Base-by-base conservation (phyloP, 2,797 vertebrate species). In the Microcaecilia unicolor region DNA sequence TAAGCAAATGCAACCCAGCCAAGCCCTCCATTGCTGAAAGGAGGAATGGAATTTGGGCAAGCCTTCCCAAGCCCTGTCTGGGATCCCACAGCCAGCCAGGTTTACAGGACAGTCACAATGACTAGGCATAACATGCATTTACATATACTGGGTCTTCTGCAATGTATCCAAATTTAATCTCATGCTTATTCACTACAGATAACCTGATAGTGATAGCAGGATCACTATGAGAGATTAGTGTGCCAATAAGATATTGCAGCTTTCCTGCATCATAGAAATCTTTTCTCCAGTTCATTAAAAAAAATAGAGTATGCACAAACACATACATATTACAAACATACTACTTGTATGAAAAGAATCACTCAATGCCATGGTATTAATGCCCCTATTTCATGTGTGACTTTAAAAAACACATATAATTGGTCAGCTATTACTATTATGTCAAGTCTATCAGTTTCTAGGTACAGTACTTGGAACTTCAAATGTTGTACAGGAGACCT, bases 361-460 rank as follows among this genome's bases (percentile, higher is more conserved):
- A 44, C 61, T 73, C 55, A 70, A 70, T 76, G 64, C 74, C 51
- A 61, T 7, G 10, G n/a, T n/a, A n/a, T 25, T 83, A 84, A 85
- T 84, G 78, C 78, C 78, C 76, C 54, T 58, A 65, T 74, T 74
- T 78, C 61, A 67, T 72, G 50, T 67, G 71, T 70, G 72, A 73
- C 61, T 64, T 68, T 61, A 55, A 63, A 74, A 73, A 67, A 57
- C 67, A 51, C 68, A 55, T 67, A 64, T 66, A 76, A 72, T 69
- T 61, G 58, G 74, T 67, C 64, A 60, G 68, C 29, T 67, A 61
- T 55, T 71, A 61, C 52, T 78, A 77, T 74, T 75, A 74, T 78
- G 74, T 72, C 22, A 34, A 61, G 58, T 30, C 28, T 50, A 41
- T 43, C 60, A 55, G 62, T 62, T 47, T 50, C 55, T 75, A 61